Percentiles rank a stretch among this genome's conserved stretches.
phyloP scores from a whole-genome alignment of 2,113 vertebrate species.

The Eclectus roratus region DNA sequence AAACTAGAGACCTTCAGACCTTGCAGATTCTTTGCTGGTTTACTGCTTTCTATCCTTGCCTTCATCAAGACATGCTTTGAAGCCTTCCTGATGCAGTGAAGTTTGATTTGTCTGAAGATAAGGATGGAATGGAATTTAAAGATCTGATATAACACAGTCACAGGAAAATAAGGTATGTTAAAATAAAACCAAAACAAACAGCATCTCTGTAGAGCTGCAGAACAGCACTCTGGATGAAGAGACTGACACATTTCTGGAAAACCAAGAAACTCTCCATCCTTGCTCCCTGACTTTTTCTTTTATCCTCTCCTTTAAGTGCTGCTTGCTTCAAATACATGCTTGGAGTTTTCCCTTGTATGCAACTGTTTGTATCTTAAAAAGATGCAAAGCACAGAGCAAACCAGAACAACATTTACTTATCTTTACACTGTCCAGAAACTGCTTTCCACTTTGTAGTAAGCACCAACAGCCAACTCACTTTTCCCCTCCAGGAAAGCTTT shows the following conservation, averaged over 20 bases:
- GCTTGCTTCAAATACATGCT: not conserved
- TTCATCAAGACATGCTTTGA: not conserved
- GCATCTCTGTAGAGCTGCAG: not conserved
- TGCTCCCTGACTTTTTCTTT: not conserved
- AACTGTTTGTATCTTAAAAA: not conserved
- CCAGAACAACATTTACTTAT: not conserved
- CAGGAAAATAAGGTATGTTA: not conserved
- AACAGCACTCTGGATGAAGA: not conserved
- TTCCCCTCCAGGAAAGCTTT: not conserved
- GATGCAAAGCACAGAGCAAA: not conserved
- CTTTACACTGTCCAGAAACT: not conserved
- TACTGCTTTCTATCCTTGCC: not conserved
- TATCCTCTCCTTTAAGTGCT: not conserved
- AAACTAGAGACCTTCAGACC: not conserved
- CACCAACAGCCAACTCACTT: not conserved
- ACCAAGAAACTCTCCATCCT: not conserved
- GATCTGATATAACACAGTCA: not conserved
- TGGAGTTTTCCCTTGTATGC: not conserved
- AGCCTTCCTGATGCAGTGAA: not conserved
- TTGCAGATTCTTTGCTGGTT: not conserved
- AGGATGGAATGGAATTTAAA: not conserved
- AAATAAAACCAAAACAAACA: not conserved
- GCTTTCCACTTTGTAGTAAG: not conserved
- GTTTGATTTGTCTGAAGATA: conserved; percentile 1
- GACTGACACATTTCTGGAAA: not conserved